Base-by-base conservation (phyloP, 2,888 invertebrate genomes). In the Scaptomyza polygonia region DNA sequence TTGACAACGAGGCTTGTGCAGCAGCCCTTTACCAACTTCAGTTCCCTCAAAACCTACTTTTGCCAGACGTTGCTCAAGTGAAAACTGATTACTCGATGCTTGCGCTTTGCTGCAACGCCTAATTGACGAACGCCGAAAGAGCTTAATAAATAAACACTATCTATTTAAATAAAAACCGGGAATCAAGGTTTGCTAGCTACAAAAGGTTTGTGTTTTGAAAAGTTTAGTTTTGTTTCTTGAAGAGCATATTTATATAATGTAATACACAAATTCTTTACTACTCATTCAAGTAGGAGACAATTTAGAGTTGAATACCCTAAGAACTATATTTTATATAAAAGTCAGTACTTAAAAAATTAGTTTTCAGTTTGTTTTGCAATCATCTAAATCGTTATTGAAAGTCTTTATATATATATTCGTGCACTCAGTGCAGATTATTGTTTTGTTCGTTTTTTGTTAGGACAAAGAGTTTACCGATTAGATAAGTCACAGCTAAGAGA, bases 1-100 rank as follows among this genome's bases (percentile, higher is more conserved):
- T 81, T 84, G 79, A 80, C 81, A 83, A 68, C 77, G 67, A 71
- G 70, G 73, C 62, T 67, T 62, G 63, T 62, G 61, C 65, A 63
- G 45, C 40, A 25, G 21, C 53, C 48, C 30, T 14, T 5, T 18
- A 6, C 44, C 18, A 16, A 8, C 8, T 8, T 36, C 14, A 36
- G n/a, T 14, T 2, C 9, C 16, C 14, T 48, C 2, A 48, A 1
- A 32, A 18, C 18, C 30, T 39, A 18, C 18, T 53, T 39, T 27
- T 4, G 5, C 16, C 14, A 39, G 29, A 5, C 44, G 49, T 48
- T 47, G 48, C 49, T 68, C 44, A 66, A 66, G 54, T 72, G 32
- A 67, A 71, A 67, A 61, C 72, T 71, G 74, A 77, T 74, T 73
- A 66, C 67, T 29, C 34, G 9, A 42, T 16, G n/a, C 6, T 61